Percentiles rank a stretch among this genome's conserved stretches.
Evolutionary conservation across 2,888 invertebrate genomes (phyloP).

Genomic region (Frankliniella fusca): DNA sequence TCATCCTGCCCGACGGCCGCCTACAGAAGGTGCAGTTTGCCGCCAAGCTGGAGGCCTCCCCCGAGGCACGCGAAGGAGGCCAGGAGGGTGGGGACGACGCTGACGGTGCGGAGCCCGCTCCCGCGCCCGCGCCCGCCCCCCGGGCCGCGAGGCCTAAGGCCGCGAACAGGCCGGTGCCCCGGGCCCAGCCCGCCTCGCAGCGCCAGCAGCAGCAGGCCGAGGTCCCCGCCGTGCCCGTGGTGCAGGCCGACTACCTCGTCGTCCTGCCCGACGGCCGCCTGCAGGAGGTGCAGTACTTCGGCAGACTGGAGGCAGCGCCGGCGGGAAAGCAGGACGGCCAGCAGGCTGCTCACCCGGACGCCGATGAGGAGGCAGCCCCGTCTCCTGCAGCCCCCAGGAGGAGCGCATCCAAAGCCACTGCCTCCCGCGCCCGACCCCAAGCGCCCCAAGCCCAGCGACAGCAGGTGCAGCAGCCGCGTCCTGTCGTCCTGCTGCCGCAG

Average conservation of each 20-base stretch:
- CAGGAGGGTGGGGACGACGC: not conserved
- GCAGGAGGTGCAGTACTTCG: not conserved
- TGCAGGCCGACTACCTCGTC: not conserved
- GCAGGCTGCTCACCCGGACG: not conserved
- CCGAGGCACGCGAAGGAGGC: not conserved
- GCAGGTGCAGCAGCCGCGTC: not conserved
- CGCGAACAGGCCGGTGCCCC: not conserved
- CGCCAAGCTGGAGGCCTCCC: not conserved
- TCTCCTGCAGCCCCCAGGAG: not conserved
- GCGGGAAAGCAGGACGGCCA: not conserved
- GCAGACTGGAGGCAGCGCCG: not conserved
- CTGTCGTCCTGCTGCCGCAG: not conserved
- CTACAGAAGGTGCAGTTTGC: slow-evolving; percentile 6
- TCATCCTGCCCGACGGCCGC: slow-evolving; percentile 19
- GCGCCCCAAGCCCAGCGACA: not conserved
- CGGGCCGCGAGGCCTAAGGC: not conserved
- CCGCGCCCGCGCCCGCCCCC: not conserved
- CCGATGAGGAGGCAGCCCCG: not conserved
- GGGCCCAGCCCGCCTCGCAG: not conserved
- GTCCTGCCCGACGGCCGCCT: slow-evolving; percentile 12
- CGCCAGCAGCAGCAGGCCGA: not conserved
- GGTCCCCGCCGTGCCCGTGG: not conserved
- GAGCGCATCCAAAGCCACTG: not conserved
- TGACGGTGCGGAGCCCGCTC: not conserved
- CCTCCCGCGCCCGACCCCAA: not conserved